Conservation (phyloP, 2,888 invertebrate genomes). For the Cerastis leucographa region DNA sequence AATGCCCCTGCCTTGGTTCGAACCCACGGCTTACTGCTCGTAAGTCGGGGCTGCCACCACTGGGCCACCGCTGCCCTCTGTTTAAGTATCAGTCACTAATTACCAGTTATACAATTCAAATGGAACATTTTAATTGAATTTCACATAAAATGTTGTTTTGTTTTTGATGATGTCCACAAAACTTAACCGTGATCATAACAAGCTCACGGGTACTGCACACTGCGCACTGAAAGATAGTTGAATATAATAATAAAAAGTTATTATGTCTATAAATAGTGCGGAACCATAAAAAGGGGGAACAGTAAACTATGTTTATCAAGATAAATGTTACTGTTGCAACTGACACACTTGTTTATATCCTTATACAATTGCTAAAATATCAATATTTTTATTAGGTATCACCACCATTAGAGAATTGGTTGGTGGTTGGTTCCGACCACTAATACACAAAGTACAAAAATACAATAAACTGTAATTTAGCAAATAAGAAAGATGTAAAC, state of each 20-base stretch:
- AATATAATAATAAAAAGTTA: slow-evolving; percentile 40
- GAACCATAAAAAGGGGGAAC: slow-evolving; percentile 19
- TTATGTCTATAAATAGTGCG: slow-evolving; percentile 22
- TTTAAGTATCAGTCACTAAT: too few relatives aligned
- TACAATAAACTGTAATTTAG: too few relatives aligned
- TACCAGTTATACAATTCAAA: not conserved
- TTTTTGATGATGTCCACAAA: not conserved
- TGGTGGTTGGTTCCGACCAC: too few relatives aligned
- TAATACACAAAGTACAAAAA: too few relatives aligned
- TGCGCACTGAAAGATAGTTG: not conserved
- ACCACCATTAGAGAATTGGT: not conserved
- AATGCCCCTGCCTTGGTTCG: too few relatives aligned
- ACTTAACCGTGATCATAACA: not conserved
- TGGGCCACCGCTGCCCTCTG: too few relatives aligned
- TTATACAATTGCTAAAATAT: not conserved
- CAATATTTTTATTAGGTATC: not conserved
- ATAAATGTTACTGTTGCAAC: slow-evolving; percentile 19
- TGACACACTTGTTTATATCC: not conserved
- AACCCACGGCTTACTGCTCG: too few relatives aligned
- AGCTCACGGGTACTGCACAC: not conserved
- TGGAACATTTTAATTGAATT: not conserved
- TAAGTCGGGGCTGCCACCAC: too few relatives aligned
- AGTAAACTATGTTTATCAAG: slow-evolving; percentile 39
- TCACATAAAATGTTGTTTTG: not conserved
- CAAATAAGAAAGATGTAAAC: too few relatives aligned